Evolutionary conservation across 2,888 invertebrate genomes (phyloP).

Genomic region (Cheilosia grossa): DNA sequence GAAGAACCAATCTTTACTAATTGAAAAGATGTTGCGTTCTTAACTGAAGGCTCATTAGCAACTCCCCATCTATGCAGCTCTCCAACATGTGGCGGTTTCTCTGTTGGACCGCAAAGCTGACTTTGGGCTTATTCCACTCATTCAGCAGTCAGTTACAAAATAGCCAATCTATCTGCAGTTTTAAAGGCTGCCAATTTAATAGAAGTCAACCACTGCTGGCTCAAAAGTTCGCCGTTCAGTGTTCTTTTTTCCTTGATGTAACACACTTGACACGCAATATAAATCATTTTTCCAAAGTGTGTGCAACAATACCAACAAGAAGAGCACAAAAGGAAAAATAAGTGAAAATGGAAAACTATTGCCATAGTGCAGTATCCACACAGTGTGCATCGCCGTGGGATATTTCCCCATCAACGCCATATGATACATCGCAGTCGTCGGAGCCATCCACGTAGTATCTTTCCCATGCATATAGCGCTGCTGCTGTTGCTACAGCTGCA

Average conservation of each 20-base stretch:
- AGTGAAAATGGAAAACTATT: slow-evolving; percentile 66
- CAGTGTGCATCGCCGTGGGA: slow-evolving; percentile 68
- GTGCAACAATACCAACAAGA: slow-evolving; percentile 45
- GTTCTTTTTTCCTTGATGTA: slow-evolving; percentile 29
- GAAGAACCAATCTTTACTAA: too few species aligned
- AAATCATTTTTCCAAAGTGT: slow-evolving; percentile 54
- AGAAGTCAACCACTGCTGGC: slow-evolving; percentile 28
- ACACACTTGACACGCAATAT: slow-evolving; percentile 34
- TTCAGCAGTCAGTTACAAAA: slow-evolving; percentile 30
- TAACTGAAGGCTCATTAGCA: too few species aligned
- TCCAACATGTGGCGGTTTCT: too few species aligned
- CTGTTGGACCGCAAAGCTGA: too few species aligned
- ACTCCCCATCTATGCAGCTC: too few species aligned
- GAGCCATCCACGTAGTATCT: slow-evolving; percentile 33
- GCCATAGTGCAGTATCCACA: slow-evolving; percentile 40
- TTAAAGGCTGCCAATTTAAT: background rate
- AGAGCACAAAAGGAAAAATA: slow-evolving; percentile 11
- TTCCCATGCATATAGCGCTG: slow-evolving; percentile 10
- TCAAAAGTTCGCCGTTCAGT: slow-evolving; percentile 28
- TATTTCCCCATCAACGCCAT: slow-evolving; percentile 70
- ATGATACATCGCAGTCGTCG: slow-evolving; percentile 51
- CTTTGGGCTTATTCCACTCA: background rate
- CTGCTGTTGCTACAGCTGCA: slow-evolving; percentile 26
- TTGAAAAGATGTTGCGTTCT: too few species aligned
- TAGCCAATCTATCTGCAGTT: slow-evolving; percentile 28